Percentiles rank a stretch among this genome's conserved stretches.
phyloP scores from a whole-genome alignment of 2,113 vertebrate species.

The Mustela nigripes region DNA sequence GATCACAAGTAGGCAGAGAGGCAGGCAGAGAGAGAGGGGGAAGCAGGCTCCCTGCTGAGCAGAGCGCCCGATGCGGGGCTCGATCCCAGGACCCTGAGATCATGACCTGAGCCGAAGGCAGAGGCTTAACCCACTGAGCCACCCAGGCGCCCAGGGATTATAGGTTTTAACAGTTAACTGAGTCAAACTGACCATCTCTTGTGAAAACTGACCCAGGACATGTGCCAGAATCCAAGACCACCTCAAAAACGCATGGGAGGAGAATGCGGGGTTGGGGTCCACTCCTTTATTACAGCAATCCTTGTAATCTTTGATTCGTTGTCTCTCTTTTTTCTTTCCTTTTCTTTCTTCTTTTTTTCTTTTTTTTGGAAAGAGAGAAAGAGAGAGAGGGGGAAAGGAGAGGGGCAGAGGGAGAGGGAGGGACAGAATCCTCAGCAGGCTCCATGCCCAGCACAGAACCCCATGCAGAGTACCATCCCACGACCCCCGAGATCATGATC shows the following conservation, averaged over 20 bases:
- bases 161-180: background rate
- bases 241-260: background rate
- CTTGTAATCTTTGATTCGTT: background rate
- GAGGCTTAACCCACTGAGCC: too few species aligned
- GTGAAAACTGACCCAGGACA: background rate
- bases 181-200: background rate
- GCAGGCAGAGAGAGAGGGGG: too few species aligned
- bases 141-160: background rate
- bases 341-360: too few species aligned
- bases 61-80: too few species aligned
- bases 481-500: background rate
- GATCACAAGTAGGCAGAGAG: too few species aligned
- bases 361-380: background rate
- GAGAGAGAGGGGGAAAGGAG: too few species aligned
- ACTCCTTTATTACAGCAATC: background rate
- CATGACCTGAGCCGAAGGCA: too few species aligned
- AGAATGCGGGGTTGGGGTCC: background rate
- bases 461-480: background rate
- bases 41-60: too few species aligned
- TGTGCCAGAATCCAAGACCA: background rate
- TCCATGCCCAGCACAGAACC: background rate
- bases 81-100: too few species aligned
- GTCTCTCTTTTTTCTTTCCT: background rate
- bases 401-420: background rate
- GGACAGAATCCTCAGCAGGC: background rate